Evolutionary conservation across 2,888 invertebrate species (phyloP), one percentile per base, ranked within the genome.

Genomic region (Papilio elwesi): DNA sequence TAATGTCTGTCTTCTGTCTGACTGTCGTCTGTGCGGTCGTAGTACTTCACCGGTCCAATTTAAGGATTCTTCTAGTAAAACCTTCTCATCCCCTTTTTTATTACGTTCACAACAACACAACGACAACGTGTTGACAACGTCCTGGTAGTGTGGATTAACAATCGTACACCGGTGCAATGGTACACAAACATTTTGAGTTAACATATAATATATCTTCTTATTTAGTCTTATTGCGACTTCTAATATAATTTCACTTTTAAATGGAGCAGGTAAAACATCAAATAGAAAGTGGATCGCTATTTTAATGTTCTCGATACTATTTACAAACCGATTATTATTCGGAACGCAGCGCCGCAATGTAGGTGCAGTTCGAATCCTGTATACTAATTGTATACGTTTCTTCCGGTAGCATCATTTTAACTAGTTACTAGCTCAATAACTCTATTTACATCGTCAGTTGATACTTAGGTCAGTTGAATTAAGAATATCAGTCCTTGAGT

Each of bases 231-330:
- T 43, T 15, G 43, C n/a, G 0, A 43, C n/a, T n/a, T 59, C 38
- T 38, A 59, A 8, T 62, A 62, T 4, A 69, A 69, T 64, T 69
- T 64, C 68, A 64, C 68, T 73, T 69, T 68, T 38, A 73, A 70
- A 73, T 70, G 53, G 69, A 73, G 16, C 36, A 52, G 10, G 38
- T 69, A 47, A 70, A 64, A 70, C 51, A 52, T 62, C 47, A 66
- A 66, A 66, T 59, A 73, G 73, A 70, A 70, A 73, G 73, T 53
- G 36, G 69, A 73, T 70, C 73, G 66, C 52, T 16, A 69, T 69
- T 64, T 70, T 65, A 62, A 52, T 59, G 73, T 73, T 59, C 59
- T 73, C 57, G 52, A 73, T 69, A 59, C 48, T 57, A 69, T 73
- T 43, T 48, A 66, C 47, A 51, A 49, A 51, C 43, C 64, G 48